A percentile compares a stretch with the other conserved stretches of the same genome.
phyloP scores from a whole-genome alignment of 2,888 invertebrate genomes.

The Toxonevra muliebris region DNA sequence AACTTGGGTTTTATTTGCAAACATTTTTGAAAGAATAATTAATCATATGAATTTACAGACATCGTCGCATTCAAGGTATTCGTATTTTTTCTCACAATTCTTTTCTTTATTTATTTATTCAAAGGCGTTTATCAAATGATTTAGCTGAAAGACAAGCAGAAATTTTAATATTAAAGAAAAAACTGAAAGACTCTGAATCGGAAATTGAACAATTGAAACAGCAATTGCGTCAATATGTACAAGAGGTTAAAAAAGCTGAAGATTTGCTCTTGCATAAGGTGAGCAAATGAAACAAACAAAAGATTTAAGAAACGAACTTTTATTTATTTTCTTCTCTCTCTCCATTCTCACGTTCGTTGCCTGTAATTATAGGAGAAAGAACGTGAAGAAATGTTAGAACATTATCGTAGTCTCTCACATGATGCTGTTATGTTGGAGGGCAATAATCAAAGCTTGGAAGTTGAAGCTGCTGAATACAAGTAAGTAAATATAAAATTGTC shows the following conservation, averaged over 20 bases:
- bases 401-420: conserved; percentile 79
- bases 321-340: background rate
- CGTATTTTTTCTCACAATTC: too few relatives aligned
- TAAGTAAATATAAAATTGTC: conserved; percentile 39
- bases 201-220: conserved; percentile 79
- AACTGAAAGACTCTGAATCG: conserved; percentile 74
- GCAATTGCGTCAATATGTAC: conserved; percentile 83
- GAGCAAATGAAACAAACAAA: conserved; percentile 8
- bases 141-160: conserved; percentile 73
- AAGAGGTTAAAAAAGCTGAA: conserved; percentile 81
- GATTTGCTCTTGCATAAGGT: conserved; percentile 78
- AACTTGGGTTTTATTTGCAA: background rate
- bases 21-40: background rate
- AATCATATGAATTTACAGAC: background rate
- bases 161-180: conserved; percentile 71
- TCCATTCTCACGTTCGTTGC: background rate
- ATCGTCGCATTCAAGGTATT: too few relatives aligned
- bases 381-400: conserved; percentile 81
- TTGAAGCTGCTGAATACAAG: conserved; percentile 77
- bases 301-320: background rate
- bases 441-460: conserved; percentile 82
- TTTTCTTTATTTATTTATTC: conserved; percentile 6
- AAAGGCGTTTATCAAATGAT: conserved; percentile 77
- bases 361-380: conserved; percentile 73
- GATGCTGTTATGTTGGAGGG: conserved; percentile 81